phyloP scores from a whole-genome alignment of 2,888 invertebrate genomes.

The Ypsolopha scabrella region DNA sequence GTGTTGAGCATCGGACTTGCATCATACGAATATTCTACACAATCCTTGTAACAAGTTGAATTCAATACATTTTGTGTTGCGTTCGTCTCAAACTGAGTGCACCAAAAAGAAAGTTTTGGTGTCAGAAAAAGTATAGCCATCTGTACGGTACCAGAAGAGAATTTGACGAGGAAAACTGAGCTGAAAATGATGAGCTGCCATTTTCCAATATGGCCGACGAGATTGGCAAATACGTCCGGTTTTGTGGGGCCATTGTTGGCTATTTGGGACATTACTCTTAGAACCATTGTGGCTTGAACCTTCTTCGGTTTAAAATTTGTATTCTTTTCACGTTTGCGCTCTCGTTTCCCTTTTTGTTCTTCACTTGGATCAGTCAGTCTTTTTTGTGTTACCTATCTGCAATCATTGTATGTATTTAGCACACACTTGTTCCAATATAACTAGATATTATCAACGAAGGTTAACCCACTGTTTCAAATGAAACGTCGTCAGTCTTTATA shows the following conservation, averaged over 20 bases:
- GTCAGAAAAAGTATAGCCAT: conserved; percentile 80
- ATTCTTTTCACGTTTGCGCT: too few species aligned
- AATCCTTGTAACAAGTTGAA: conserved; percentile 63
- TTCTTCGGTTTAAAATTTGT: not conserved
- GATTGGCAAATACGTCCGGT: conserved; percentile 40
- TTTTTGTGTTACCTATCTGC: not conserved
- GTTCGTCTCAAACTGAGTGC: conserved; percentile 37
- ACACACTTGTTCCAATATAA: too few species aligned
- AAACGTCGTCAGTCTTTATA: too few species aligned
- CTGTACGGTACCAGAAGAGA: conserved; percentile 84
- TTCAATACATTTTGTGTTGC: conserved; percentile 31
- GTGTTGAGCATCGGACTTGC: conserved; percentile 75
- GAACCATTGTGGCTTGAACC: not conserved
- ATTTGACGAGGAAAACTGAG: conserved; percentile 76
- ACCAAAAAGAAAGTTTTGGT: conserved; percentile 66
- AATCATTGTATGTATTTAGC: not conserved
- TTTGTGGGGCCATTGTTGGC: conserved; percentile 11
- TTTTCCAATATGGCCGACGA: conserved; percentile 67
- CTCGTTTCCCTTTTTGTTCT: not conserved
- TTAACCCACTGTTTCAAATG: too few species aligned
- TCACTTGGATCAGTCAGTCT: not conserved
- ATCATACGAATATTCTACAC: conserved; percentile 70
- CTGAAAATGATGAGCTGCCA: conserved; percentile 79
- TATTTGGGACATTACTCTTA: not conserved
- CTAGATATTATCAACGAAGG: too few species aligned